Conservation (phyloP, 2,888 invertebrate species). For the Hyalella azteca region DNA sequence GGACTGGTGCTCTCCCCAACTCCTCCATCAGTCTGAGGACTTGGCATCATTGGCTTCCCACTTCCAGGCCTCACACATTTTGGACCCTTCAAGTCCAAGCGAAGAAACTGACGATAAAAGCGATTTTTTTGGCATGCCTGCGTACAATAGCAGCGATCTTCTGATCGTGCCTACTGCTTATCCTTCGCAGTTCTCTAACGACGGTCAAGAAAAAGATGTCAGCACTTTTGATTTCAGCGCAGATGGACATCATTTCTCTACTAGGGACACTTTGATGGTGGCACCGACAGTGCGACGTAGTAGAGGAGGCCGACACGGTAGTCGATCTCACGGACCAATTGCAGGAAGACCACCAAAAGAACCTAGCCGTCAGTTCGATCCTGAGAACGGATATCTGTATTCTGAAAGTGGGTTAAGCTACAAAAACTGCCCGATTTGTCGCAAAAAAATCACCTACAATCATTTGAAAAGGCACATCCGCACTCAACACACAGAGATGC, state of each 20-base stretch:
- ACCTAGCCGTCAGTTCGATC: neutral
- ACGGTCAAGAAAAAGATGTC: neutral
- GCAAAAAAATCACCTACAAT: slow-evolving; percentile 56
- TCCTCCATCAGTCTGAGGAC: slow-evolving; percentile 14
- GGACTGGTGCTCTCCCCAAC: slow-evolving; percentile 36
- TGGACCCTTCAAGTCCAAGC: slow-evolving; percentile 4
- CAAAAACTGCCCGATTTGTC: slow-evolving; percentile 55
- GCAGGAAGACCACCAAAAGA: slow-evolving; percentile 5
- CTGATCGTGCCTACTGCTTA: slow-evolving; percentile 24
- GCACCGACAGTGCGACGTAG: neutral
- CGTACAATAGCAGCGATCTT: slow-evolving; percentile 22
- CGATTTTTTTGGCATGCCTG: slow-evolving; percentile 1
- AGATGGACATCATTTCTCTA: neutral
- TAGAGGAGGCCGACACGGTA: neutral
- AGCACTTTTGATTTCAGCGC: neutral
- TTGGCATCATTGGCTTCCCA: slow-evolving; percentile 18
- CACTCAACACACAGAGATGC: slow-evolving; percentile 57
- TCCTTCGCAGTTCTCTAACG: neutral
- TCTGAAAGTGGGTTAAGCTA: slow-evolving; percentile 54
- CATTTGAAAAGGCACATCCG: slow-evolving; percentile 57
- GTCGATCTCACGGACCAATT: neutral
- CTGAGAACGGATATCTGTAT: neutral
- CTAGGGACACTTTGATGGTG: neutral
- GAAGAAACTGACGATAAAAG: neutral
- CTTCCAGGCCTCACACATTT: slow-evolving; percentile 6